A percentile compares a stretch with the other conserved stretches of the same genome.
These are phyloP conservation scores for Hucho hucho DNA, from an alignment of 2,113 vertebrate genomes.

Conservation along the genomic window DNA sequence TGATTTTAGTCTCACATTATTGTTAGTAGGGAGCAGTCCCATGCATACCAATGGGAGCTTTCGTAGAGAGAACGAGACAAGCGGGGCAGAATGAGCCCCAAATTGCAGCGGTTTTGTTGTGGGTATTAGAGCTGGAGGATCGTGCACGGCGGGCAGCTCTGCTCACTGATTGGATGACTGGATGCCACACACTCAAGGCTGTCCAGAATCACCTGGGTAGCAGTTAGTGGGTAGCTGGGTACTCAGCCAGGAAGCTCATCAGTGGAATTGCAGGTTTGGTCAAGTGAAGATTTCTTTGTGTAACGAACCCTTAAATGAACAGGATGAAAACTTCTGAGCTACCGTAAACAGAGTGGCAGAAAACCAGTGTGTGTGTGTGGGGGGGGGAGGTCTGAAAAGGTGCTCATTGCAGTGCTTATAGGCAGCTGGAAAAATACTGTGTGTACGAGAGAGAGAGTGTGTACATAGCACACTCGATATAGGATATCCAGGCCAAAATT, in stretches of 20 bases:
- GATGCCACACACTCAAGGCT: constrained; percentile 12
- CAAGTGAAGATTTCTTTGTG: constrained; percentile 56
- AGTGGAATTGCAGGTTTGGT: constrained; percentile 62
- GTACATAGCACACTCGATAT: background rate
- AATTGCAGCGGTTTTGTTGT: constrained; percentile 41
- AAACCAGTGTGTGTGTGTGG: constrained; percentile 5
- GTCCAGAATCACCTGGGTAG: constrained; percentile 46
- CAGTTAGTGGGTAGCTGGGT: background rate
- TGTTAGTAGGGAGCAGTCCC: constrained; percentile 53
- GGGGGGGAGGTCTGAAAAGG: background rate
- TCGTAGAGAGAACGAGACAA: background rate
- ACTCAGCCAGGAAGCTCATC: constrained; percentile 61
- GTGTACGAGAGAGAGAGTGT: background rate
- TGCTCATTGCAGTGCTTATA: constrained; percentile 14
- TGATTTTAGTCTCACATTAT: constrained; percentile 73
- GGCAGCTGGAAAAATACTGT: background rate
- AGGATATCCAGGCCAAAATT: background rate
- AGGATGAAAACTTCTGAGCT: constrained; percentile 48
- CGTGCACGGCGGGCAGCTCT: constrained; percentile 31
- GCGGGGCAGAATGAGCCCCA: constrained; percentile 52
- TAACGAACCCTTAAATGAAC: constrained; percentile 62
- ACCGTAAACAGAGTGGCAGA: background rate
- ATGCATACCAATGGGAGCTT: constrained; percentile 66
- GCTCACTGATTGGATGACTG: constrained; percentile 32
- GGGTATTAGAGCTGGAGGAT: constrained; percentile 39